phyloP scores from a whole-genome alignment of 2,888 invertebrate species.

The Euclidia mi region DNA sequence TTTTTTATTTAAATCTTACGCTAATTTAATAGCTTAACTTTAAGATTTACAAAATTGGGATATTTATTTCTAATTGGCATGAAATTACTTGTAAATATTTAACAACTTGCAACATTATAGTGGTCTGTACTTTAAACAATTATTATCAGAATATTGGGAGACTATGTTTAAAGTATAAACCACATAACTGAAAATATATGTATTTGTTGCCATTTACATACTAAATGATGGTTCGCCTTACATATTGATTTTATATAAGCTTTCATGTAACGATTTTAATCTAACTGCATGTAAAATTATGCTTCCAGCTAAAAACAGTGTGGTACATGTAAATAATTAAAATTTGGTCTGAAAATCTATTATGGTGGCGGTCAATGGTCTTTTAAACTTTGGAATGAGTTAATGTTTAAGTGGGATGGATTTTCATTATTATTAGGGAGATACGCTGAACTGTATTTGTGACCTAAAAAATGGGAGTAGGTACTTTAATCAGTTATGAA shows the following conservation, averaged over 20 bases:
- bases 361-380: conserved; percentile 18
- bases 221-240: conserved; percentile 6
- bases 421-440: too few relatives aligned
- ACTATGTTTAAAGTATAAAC: conserved; percentile 16
- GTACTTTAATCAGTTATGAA: too few relatives aligned
- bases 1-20: not conserved
- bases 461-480: too few relatives aligned
- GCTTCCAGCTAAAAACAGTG: conserved; percentile 56
- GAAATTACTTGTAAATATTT: conserved; percentile 9
- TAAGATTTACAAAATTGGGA: conserved; percentile 13
- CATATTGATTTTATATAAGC: conserved; percentile 23
- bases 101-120: conserved; percentile 14
- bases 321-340: conserved; percentile 42
- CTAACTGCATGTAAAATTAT: conserved; percentile 63
- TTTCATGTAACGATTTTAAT: conserved; percentile 31
- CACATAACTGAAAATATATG: conserved; percentile 15
- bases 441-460: too few relatives aligned
- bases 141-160: not conserved
- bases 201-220: conserved; percentile 16
- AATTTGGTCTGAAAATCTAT: conserved; percentile 12
- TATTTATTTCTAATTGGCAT: conserved; percentile 27
- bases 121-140: conserved; percentile 25
- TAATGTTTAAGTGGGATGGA: too few relatives aligned
- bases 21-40: conserved; percentile 13
- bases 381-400: not conserved